Base-by-base conservation (phyloP, 1,140 invertebrate species). In the Adelges cooleyi region DNA sequence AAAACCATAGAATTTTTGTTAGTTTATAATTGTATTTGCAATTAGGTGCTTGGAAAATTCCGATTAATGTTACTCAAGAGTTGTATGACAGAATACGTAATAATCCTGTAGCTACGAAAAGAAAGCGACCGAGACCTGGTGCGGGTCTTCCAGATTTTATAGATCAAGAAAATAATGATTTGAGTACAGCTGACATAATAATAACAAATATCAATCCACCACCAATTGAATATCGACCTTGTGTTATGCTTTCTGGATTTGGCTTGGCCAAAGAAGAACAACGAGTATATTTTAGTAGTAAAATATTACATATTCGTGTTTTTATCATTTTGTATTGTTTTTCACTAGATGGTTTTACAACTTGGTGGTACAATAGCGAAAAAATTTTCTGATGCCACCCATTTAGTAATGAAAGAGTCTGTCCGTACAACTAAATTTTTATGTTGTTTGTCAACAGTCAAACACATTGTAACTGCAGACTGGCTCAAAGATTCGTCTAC, bases 1-100 rank as follows among this genome's bases (percentile, higher is more conserved):
- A 33, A 33, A 6, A 33, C 29, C n/a, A 48, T 22, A 17, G 5
- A 48, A 6, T 48, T 48, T 17, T 17, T 22, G 20, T 17, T 6
- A 8, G n/a, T 48, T 5, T 48, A 5, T 48, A 8, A 48, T n/a
- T 17, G n/a, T 48, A 5, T 48, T 48, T 48, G 8, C n/a, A 48
- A 48, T n/a, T 8, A 94, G 90, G 84, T 75, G 86, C 89, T 3
- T 95, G 92, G 92, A 91, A 91, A 76, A 84, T 85, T 73, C 90
- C 91, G 0, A 86, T 95, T 33, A 91, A 91, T 72, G 86, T 95
- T 62, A 86, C 85, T 1, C 89, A 90, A 75, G 90, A 93, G 72
- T 85, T 84, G 0, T 87, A 89, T 71, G 88, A 91, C 71, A 83
- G 85, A 36, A 82, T 87, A 2, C 87, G 87, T 71, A 75, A 78